Evolutionary conservation across 2,888 invertebrate species (phyloP), one percentile per base, ranked within the genome.

Genomic region (Leptopilina syphax): DNA sequence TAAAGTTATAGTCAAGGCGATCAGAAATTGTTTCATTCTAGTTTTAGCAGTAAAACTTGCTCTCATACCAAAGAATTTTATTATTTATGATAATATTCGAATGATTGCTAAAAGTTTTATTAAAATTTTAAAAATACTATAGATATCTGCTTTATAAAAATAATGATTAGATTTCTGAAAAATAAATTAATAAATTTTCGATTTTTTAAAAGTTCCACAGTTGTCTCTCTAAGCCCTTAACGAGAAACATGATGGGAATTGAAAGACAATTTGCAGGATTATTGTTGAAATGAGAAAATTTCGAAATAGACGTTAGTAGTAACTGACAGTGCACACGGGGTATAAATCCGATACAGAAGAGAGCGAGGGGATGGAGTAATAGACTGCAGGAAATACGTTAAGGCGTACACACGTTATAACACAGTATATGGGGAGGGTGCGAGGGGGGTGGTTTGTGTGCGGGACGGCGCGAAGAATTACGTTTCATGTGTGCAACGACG

Each of bases 401-500:
- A 79, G 70, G 60, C 67, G 68, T 66, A 41, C 54, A 68, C 54
- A 68, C 79, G 80, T 65, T 78, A 80, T 70, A 79, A 77, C 79
- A 67, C 12, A 57, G 78, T 73, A 76, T 8, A 79, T 77, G 50
- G 41, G 78, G 81, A 80, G 65, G 81, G 77, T 79, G 78, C 78
- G 79, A 77, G 82, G 82, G 85, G 84, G 83, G 84, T 84, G 85
- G 79, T 84, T 77, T 83, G 18, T 78, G 79, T 73, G 82, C 47
- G 47, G 54, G 68, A 47, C 47, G 50, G 80, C 79, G 77, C 82
- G 83, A 86, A 84, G 86, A 83, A 85, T 84, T 84, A 85, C 86
- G 79, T 84, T 77, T 83, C 79, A 79, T 73, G 83, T 73, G 83
- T 65, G 68, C 80, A 67, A 81, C 82, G 85, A 85, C 83, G 83